Conservation (phyloP, 2,888 invertebrate species). For the Pterostichus niger region DNA sequence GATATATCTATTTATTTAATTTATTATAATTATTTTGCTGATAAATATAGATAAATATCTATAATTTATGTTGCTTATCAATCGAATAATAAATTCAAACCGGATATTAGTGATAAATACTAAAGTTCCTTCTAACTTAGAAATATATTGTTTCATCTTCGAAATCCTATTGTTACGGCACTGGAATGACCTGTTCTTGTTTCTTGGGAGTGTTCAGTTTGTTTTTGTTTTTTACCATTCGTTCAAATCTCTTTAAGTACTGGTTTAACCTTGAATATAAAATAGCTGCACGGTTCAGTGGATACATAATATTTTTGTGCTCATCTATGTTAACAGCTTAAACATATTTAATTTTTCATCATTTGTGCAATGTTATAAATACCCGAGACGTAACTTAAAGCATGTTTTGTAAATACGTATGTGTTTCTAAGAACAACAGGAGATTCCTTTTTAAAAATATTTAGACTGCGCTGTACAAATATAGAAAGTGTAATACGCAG, state of each 20-base stretch:
- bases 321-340: background rate
- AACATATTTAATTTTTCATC: background rate
- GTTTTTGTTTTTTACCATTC: conserved; percentile 12
- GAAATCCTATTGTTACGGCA: too few species aligned
- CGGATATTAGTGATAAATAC: too few species aligned
- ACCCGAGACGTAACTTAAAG: background rate
- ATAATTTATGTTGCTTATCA: too few species aligned
- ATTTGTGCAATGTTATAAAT: background rate
- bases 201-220: background rate
- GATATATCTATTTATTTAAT: too few species aligned
- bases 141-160: too few species aligned
- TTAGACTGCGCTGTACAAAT: background rate
- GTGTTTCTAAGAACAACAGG: background rate
- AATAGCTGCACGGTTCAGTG: background rate
- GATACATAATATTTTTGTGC: background rate
- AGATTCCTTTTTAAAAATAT: background rate
- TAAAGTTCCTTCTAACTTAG: too few species aligned
- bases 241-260: conserved; percentile 4
- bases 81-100: too few species aligned
- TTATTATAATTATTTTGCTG: too few species aligned
- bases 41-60: too few species aligned
- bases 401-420: background rate
- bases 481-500: background rate
- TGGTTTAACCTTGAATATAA: conserved; percentile 9
- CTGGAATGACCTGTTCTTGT: too few species aligned